A percentile compares a stretch with the other conserved stretches of the same genome.
These are phyloP conservation scores for Cryptocheilus praepositus DNA, from an alignment of 2,888 invertebrate genomes.

Conservation along the genomic window DNA sequence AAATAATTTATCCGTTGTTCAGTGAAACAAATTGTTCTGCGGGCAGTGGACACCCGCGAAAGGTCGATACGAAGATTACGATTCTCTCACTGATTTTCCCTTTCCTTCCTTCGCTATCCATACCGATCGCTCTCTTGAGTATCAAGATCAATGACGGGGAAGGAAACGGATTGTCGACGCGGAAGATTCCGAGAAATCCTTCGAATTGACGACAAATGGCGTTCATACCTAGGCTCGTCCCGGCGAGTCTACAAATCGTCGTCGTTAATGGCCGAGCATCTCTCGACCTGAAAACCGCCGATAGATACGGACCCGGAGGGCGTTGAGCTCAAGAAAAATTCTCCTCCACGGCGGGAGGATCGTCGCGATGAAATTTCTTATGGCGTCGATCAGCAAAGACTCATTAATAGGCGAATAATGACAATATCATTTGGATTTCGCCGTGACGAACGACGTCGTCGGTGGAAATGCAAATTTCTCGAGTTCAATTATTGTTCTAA, in stretches of 20 bases:
- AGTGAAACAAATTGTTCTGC: too few species aligned
- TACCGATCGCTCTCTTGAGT: not conserved
- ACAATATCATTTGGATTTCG: too few species aligned
- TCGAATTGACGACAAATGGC: slow-evolving; percentile 30
- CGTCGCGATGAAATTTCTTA: too few species aligned
- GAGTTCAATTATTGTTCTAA: too few species aligned
- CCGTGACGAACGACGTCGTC: too few species aligned
- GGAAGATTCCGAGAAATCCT: slow-evolving; percentile 34
- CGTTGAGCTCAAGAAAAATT: slow-evolving; percentile 25
- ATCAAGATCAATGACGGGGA: slow-evolving; percentile 29
- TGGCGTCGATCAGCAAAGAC: too few species aligned
- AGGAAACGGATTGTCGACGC: slow-evolving; percentile 23
- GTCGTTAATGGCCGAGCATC: slow-evolving; percentile 40
- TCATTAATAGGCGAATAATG: too few species aligned
- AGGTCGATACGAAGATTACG: slow-evolving; percentile 44
- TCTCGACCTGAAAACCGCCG: slow-evolving; percentile 40
- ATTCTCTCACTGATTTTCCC: slow-evolving; percentile 35
- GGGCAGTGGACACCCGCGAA: not conserved
- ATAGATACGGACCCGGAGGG: not conserved
- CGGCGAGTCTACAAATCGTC: slow-evolving; percentile 28
- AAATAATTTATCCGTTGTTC: too few species aligned
- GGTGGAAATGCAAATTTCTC: too few species aligned
- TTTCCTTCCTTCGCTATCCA: not conserved
- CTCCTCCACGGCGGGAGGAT: not conserved
- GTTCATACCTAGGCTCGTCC: slow-evolving; percentile 24